A percentile compares a stretch with the other conserved stretches of the same genome.
These are phyloP conservation scores for Stenodera caucasica DNA, from an alignment of 2,888 invertebrate species.

Conservation along the genomic window DNA sequence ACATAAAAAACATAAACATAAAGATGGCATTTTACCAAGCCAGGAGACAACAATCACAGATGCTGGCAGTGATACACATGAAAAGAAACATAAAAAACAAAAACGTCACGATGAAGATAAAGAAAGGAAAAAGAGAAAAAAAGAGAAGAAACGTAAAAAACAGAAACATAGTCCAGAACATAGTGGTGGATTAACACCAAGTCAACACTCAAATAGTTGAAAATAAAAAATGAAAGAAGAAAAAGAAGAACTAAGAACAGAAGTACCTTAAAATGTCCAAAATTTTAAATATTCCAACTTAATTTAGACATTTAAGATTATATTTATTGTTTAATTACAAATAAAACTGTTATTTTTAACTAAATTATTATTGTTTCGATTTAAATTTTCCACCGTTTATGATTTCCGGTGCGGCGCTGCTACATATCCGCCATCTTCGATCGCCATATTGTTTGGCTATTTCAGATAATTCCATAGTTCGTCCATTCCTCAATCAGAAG, in stretches of 20 bases:
- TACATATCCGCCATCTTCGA: too few species aligned
- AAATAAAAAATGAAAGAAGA: conserved; percentile 3
- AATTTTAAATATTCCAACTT: conserved; percentile 23
- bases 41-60: conserved; percentile 74
- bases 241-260: conserved; percentile 8
- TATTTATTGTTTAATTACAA: conserved; percentile 24
- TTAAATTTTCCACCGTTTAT: background rate
- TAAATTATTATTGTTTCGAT: background rate
- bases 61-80: conserved; percentile 75
- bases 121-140: conserved; percentile 90
- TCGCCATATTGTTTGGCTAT: background rate
- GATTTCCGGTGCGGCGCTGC: background rate
- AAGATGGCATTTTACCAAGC: conserved; percentile 77
- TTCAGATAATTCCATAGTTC: background rate
- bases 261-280: conserved; percentile 28
- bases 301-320: conserved; percentile 19
- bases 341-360: conserved; percentile 27
- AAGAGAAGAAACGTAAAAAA: conserved; percentile 94
- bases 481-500: background rate
- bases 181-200: conserved; percentile 66
- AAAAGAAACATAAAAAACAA: conserved; percentile 94
- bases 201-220: conserved; percentile 57
- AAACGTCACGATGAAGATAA: conserved; percentile 93
- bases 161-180: conserved; percentile 92
- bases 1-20: conserved; percentile 93